These are phyloP conservation scores for Plebejus melissa DNA, from an alignment of 2,888 invertebrate species.

Conservation along the genomic window DNA sequence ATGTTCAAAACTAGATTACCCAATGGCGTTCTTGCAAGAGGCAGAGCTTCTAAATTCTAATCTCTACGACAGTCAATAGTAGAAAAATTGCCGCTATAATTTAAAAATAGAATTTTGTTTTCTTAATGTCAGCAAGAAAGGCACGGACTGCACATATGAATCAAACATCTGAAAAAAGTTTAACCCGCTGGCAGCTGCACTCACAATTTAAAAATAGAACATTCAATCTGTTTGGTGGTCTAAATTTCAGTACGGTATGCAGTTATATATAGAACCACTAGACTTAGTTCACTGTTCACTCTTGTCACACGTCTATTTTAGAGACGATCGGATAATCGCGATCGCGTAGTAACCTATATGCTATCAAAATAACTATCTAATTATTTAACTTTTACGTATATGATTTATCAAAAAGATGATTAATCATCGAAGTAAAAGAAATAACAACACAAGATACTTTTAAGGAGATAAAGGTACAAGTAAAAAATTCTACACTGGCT, in stretches of 20 bases:
- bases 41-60: neutral
- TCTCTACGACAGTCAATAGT: neutral
- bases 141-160: slow-evolving; percentile 15
- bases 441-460: neutral
- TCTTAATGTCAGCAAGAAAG: slow-evolving; percentile 1
- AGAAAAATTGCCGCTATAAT: neutral
- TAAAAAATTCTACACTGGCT: neutral
- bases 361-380: slow-evolving; percentile 3
- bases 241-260: slow-evolving; percentile 71
- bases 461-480: neutral
- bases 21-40: neutral
- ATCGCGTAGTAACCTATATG: slow-evolving; percentile 25
- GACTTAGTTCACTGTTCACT: slow-evolving; percentile 73
- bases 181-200: slow-evolving; percentile 70
- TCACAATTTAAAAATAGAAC: slow-evolving; percentile 59
- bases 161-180: slow-evolving; percentile 30
- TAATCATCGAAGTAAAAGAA: neutral
- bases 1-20: neutral
- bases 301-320: slow-evolving; percentile 69
- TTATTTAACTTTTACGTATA: neutral
- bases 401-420: neutral
- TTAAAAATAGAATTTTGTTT: neutral
- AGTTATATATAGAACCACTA: slow-evolving; percentile 67
- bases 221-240: slow-evolving; percentile 71
- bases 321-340: slow-evolving; percentile 44